phyloP scores from a whole-genome alignment of 2,888 invertebrate species.

The Brachylomia viminalis region DNA sequence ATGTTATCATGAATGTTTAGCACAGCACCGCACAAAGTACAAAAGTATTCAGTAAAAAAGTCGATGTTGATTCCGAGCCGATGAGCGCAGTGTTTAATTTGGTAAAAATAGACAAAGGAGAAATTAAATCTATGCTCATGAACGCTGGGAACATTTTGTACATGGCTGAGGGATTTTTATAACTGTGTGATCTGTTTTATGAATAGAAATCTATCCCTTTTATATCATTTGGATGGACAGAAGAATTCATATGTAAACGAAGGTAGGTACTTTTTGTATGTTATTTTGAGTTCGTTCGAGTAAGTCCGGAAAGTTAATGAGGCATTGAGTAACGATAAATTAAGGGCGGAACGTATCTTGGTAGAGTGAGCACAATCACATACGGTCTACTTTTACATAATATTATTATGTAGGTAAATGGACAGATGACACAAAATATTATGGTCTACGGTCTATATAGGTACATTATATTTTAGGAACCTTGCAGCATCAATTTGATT shows the following conservation, averaged over 20 bases:
- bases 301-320: constrained; percentile 42
- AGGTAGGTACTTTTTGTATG: constrained; percentile 36
- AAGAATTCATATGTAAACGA: constrained; percentile 41
- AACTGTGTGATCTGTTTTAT: constrained; percentile 34
- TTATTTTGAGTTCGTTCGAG: constrained; percentile 28
- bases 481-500: too few relatives aligned
- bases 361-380: constrained; percentile 26
- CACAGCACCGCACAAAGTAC: constrained; percentile 7
- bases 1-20: constrained; percentile 22
- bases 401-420: background rate
- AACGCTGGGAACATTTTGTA: constrained; percentile 10
- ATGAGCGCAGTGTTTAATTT: constrained; percentile 42
- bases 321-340: constrained; percentile 29
- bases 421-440: background rate
- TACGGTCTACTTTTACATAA: constrained; percentile 4
- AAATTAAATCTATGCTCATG: constrained; percentile 36
- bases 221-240: constrained; percentile 31
- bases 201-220: constrained; percentile 37
- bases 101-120: constrained; percentile 49
- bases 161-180: constrained; percentile 42
- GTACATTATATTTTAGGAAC: too few relatives aligned
- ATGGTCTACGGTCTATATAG: background rate
- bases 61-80: constrained; percentile 32
- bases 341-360: constrained; percentile 29
- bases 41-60: constrained; percentile 24